Percentiles rank a stretch among this genome's conserved stretches.
Evolutionary conservation across 2,888 invertebrate species (phyloP).

Genomic region (Cabera pusaria): DNA sequence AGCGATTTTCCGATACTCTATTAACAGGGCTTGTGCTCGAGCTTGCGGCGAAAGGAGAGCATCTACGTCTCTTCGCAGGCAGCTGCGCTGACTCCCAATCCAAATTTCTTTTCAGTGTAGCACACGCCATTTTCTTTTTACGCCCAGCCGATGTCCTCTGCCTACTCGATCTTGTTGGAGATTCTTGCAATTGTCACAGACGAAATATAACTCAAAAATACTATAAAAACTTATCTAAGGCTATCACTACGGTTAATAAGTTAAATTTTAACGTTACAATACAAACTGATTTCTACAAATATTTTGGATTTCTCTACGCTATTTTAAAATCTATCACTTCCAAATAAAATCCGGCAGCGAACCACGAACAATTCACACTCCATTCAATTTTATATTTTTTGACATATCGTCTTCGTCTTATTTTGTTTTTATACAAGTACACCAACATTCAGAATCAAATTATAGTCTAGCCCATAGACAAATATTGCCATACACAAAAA

Average conservation of each 20-base stretch:
- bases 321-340: constrained; percentile 53
- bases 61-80: constrained; percentile 95
- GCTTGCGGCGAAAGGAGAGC: constrained; percentile 91
- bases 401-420: too few species aligned
- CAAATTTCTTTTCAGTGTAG: constrained; percentile 96
- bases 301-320: constrained; percentile 59
- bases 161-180: constrained; percentile 53
- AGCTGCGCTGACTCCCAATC: constrained; percentile 97
- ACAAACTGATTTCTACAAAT: constrained; percentile 62
- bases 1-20: constrained; percentile 84
- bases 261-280: constrained; percentile 48
- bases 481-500: too few species aligned
- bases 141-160: constrained; percentile 83
- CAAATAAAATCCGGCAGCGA: constrained; percentile 58
- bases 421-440: constrained; percentile 28
- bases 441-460: constrained; percentile 40
- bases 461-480: too few species aligned
- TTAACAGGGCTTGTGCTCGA: constrained; percentile 78
- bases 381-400: constrained; percentile 61
- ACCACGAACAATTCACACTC: constrained; percentile 58
- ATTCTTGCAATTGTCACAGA: constrained; percentile 57
- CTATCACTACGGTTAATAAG: constrained; percentile 53
- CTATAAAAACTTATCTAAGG: constrained; percentile 48
- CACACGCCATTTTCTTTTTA: constrained; percentile 96
- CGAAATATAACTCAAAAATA: constrained; percentile 61